Conservation (phyloP, 2,113 vertebrate genomes). For the Xiphophorus hellerii region DNA sequence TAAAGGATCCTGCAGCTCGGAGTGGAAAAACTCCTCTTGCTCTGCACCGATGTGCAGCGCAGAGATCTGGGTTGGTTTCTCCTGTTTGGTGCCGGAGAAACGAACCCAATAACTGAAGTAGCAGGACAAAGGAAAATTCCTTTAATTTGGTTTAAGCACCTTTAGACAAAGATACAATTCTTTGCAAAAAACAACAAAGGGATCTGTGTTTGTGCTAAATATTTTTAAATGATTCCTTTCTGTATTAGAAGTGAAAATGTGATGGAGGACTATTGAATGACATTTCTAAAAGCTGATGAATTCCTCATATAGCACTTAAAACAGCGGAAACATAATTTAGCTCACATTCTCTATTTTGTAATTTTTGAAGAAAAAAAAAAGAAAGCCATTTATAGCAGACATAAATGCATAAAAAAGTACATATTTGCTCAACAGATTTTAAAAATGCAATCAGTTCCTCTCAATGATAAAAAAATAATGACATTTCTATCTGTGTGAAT, state of each 20-base stretch:
- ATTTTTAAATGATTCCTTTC: background rate
- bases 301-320: background rate
- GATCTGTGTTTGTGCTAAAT: background rate
- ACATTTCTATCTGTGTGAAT: background rate
- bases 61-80: background rate
- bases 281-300: background rate
- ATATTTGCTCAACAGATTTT: background rate
- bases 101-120: slow-evolving; percentile 13
- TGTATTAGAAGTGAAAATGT: background rate
- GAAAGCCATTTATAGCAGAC: background rate
- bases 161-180: background rate
- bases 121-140: slow-evolving; percentile 2
- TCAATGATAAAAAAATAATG: background rate
- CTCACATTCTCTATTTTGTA: background rate
- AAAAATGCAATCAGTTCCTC: background rate
- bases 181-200: background rate
- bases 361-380: background rate
- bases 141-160: background rate
- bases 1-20: slow-evolving; percentile 15
- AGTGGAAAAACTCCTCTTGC: slow-evolving; percentile 35
- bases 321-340: no score
- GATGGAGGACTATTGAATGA: background rate
- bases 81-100: background rate
- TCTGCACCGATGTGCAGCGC: slow-evolving; percentile 2
- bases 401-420: background rate